Conservation (phyloP, 2,113 vertebrate species). For the Chloropsis hardwickii region DNA sequence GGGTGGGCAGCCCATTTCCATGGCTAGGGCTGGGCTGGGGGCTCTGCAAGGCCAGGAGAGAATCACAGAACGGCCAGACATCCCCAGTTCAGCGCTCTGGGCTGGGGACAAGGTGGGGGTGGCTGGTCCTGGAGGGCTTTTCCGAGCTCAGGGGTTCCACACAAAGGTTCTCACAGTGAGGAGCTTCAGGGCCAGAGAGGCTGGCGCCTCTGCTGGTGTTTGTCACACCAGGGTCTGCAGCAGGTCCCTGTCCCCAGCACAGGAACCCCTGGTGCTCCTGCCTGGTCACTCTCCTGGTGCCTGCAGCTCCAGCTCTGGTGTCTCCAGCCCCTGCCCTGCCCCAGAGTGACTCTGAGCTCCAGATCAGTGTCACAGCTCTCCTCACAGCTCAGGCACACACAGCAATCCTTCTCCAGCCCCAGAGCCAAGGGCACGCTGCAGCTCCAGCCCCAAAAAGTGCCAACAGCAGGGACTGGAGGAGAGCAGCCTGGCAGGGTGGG, state of each 20-base stretch:
- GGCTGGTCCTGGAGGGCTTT: not conserved
- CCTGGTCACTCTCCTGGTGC: not conserved
- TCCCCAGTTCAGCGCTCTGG: not conserved
- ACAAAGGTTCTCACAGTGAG: not conserved
- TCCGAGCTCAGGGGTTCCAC: not conserved
- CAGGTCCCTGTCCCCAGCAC: not conserved
- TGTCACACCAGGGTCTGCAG: no score
- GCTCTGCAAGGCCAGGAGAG: not conserved
- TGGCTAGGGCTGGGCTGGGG: not conserved
- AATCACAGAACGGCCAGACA: fast-evolving
- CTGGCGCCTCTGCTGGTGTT: not conserved
- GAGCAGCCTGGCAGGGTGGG: not conserved
- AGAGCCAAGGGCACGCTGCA: not conserved
- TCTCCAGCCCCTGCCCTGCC: no score
- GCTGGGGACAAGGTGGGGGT: not conserved
- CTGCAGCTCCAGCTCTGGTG: not conserved
- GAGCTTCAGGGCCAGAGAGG: no score
- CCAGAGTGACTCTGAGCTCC: not conserved
- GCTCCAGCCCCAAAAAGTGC: not conserved
- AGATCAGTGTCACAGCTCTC: not conserved
- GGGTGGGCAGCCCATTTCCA: not conserved
- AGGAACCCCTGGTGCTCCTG: fast-evolving
- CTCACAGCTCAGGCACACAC: not conserved
- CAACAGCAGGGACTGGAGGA: not conserved
- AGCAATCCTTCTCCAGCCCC: not conserved